These are phyloP conservation scores for Achatina immaculata DNA, from an alignment of 1,140 invertebrate genomes.

Conservation along the genomic window DNA sequence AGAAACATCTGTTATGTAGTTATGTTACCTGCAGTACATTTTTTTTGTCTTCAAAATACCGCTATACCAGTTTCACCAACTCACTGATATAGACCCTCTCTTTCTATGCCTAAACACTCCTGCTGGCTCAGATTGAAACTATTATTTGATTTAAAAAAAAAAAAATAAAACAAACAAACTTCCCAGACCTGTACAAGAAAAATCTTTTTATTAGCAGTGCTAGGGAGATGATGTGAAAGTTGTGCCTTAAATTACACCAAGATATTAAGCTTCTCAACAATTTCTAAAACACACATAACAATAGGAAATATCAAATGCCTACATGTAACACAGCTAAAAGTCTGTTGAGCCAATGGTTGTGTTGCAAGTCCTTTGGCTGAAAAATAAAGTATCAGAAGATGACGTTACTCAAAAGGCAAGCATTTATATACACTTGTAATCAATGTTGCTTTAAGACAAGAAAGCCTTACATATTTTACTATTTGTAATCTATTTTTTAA, in stretches of 20 bases:
- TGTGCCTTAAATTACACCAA: constrained; percentile 12
- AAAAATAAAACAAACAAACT: no score
- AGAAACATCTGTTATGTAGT: no score
- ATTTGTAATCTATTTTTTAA: neutral
- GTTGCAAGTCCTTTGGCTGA: constrained; percentile 35
- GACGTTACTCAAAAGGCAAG: no score
- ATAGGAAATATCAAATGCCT: constrained; percentile 27
- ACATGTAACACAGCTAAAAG: constrained; percentile 41
- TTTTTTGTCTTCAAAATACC: no score
- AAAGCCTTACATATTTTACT: neutral
- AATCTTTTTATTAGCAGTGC: neutral
- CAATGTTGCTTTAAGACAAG: neutral
- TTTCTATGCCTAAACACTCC: constrained; percentile 4
- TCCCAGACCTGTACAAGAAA: constrained; percentile 18
- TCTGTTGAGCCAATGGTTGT: constrained; percentile 36
- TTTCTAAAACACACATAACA: neutral
- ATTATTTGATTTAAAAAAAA: no score
- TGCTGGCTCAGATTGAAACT: neutral
- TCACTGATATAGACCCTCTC: neutral
- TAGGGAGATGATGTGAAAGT: neutral
- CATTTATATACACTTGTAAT: neutral
- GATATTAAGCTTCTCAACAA: neutral
- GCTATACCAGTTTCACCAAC: constrained; percentile 10
- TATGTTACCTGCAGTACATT: no score
- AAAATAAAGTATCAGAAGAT: constrained; percentile 25